Evolutionary conservation across 1,140 invertebrate genomes (phyloP).

Genomic region (Phymorhynchus buccinoides): DNA sequence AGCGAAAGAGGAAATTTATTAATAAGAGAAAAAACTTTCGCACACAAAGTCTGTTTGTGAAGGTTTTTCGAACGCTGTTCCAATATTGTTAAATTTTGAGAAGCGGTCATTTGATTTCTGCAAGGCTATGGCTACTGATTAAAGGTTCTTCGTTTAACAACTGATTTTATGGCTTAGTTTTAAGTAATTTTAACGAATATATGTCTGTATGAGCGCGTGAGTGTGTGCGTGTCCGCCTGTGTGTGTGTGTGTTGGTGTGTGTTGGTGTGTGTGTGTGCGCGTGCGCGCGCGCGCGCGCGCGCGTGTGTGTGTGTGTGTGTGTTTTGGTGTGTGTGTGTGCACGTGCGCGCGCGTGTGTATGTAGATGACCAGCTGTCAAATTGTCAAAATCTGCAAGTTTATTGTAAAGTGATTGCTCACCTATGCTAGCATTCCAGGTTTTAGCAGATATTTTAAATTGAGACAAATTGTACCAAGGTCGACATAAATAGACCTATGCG

Average conservation of each 20-base stretch:
- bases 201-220: constrained; percentile 11
- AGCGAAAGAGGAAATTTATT: background rate
- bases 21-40: background rate
- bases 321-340: background rate
- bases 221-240: constrained; percentile 16
- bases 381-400: background rate
- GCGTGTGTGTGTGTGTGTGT: background rate
- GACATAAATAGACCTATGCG: no score
- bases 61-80: background rate
- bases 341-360: background rate
- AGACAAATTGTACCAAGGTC: no score
- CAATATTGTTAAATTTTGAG: background rate
- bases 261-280: constrained; percentile 17
- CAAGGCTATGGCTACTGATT: background rate
- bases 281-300: background rate
- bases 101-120: no score
- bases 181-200: no score
- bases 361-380: background rate
- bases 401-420: no score
- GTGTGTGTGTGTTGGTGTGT: constrained; percentile 2
- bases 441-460: no score
- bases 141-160: background rate
- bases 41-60: background rate
- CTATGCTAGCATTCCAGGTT: no score
- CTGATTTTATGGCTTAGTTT: background rate